Evolutionary conservation across 2,113 vertebrate species (phyloP).

Genomic region (Synodontis membranacea): DNA sequence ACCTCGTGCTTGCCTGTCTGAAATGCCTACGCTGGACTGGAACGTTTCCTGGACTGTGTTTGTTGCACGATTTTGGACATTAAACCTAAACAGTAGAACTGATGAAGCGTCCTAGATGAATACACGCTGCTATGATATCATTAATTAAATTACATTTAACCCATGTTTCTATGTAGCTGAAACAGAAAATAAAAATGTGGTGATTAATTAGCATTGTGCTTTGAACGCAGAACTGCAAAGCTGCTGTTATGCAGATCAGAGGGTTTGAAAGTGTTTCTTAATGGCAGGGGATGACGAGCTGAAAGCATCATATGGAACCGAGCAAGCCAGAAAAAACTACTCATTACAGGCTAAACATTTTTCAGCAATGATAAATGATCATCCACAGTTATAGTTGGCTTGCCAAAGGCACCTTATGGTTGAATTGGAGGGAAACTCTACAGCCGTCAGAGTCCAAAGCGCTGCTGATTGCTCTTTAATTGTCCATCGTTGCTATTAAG

Average conservation of each 20-base stretch:
- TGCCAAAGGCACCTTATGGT: conserved; percentile 22
- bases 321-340: conserved; percentile 38
- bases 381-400: conserved; percentile 35
- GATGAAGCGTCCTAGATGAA: background rate
- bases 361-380: conserved; percentile 30
- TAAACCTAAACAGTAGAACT: background rate
- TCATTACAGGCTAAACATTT: conserved; percentile 29
- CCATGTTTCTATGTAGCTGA: background rate
- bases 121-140: background rate
- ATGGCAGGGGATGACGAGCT: conserved; percentile 25
- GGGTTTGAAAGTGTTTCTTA: conserved; percentile 32
- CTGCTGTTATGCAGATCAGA: conserved; percentile 15
- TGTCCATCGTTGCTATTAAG: conserved; percentile 47
- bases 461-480: conserved; percentile 53
- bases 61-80: background rate
- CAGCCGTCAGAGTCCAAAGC: conserved; percentile 19
- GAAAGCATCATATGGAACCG: conserved; percentile 30
- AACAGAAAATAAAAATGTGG: background rate
- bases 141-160: background rate
- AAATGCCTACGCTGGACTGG: background rate
- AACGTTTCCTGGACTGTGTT: background rate
- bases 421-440: conserved; percentile 28
- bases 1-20: background rate
- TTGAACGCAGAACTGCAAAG: background rate
- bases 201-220: conserved; percentile 12